Conservation (phyloP, 2,888 invertebrate genomes). For the Entomobrya multifasciata region DNA sequence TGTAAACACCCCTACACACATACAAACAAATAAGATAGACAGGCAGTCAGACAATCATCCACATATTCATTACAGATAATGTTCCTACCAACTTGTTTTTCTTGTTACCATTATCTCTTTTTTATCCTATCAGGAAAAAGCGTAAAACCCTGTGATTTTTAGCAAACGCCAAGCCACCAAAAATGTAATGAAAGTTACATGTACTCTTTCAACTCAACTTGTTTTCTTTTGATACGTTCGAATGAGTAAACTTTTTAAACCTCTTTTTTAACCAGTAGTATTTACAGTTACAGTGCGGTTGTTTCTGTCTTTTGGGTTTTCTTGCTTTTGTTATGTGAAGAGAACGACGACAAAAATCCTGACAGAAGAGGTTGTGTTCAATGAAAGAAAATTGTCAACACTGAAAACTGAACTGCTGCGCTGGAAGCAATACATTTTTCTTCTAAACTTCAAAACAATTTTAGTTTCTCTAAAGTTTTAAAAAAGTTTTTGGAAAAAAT, state of each 20-base stretch:
- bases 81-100: constrained; percentile 31
- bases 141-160: too few relatives aligned
- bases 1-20: constrained; percentile 3
- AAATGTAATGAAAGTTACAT: too few relatives aligned
- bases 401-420: background rate
- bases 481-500: background rate
- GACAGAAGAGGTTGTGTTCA: constrained; percentile 6
- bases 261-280: background rate
- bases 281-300: constrained; percentile 40
- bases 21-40: too few relatives aligned
- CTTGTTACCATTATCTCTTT: background rate
- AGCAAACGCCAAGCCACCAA: too few relatives aligned
- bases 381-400: background rate
- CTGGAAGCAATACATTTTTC: too few relatives aligned
- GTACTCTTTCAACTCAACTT: too few relatives aligned
- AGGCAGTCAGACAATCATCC: constrained; percentile 32
- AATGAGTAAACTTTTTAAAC: constrained; percentile 42
- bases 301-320: too few relatives aligned
- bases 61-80: constrained; percentile 66
- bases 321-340: too few relatives aligned
- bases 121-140: constrained; percentile 21
- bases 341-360: background rate
- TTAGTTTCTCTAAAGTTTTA: background rate
- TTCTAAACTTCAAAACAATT: background rate
- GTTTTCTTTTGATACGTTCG: constrained; percentile 48